These are phyloP conservation scores for Tenebrio molitor DNA, from an alignment of 1,140 invertebrate species.

Conservation along the genomic window DNA sequence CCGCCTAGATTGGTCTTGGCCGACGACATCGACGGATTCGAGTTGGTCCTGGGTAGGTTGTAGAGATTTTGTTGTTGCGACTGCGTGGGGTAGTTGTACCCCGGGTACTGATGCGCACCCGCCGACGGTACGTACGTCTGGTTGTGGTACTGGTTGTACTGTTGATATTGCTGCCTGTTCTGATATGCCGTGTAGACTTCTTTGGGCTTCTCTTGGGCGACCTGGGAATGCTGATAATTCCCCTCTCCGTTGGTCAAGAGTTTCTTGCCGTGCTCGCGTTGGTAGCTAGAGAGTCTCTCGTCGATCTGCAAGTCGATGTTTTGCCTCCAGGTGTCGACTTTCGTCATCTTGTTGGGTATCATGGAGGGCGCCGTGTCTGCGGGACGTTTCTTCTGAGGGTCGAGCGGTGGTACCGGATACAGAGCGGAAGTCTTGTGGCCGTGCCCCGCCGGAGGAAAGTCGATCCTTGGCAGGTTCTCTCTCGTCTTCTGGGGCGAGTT, in stretches of 20 bases:
- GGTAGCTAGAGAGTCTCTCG: conserved; percentile 67
- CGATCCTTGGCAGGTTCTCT: conserved; percentile 54
- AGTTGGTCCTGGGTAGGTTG: conserved; percentile 56
- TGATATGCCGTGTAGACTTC: conserved; percentile 50
- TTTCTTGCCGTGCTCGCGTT: conserved; percentile 51
- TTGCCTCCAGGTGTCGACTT: conserved; percentile 69
- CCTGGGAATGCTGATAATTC: conserved; percentile 44
- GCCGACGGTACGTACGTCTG: conserved; percentile 62
- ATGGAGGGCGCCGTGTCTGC: conserved; percentile 61
- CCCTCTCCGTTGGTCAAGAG: conserved; percentile 48
- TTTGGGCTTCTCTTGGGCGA: conserved; percentile 52
- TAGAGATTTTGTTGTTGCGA: conserved; percentile 52
- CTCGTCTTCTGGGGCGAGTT: conserved; percentile 13
- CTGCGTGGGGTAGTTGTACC: conserved; percentile 53
- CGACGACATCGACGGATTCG: conserved; percentile 54
- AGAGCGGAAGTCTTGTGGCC: conserved; percentile 40
- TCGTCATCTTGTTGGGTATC: conserved; percentile 67
- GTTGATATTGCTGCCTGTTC: conserved; percentile 37
- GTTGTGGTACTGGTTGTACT: conserved; percentile 51
- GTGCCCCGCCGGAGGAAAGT: conserved; percentile 54
- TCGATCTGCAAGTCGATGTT: conserved; percentile 72
- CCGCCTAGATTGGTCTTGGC: conserved; percentile 53
- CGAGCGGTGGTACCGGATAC: conserved; percentile 40
- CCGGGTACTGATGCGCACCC: conserved; percentile 58
- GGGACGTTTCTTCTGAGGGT: conserved; percentile 63